Conservation (phyloP, 2,888 invertebrate genomes). For the Petrolisthes manimaculis region DNA sequence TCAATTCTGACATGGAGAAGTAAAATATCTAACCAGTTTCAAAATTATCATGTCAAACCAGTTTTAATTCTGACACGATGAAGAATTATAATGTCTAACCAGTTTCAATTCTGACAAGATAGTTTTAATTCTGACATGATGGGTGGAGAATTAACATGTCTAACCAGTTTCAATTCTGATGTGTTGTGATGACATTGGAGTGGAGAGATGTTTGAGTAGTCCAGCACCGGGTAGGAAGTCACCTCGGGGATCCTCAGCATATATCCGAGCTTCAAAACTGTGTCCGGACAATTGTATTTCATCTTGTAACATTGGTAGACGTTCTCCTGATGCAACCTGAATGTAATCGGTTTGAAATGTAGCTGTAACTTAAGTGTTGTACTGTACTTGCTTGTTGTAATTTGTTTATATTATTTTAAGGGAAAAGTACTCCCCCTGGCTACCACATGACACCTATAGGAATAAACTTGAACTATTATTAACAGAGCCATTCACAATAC, state of each 20-base stretch:
- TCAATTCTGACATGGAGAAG: conserved; percentile 43
- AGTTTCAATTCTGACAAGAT: conserved; percentile 44
- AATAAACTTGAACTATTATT: too few relatives aligned
- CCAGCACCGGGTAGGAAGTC: conserved; percentile 97
- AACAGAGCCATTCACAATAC: too few relatives aligned
- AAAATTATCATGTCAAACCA: neutral
- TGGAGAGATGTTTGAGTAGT: conserved; percentile 79
- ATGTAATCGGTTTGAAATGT: neutral
- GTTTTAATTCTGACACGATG: neutral
- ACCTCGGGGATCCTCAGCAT: conserved; percentile 83
- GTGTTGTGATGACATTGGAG: conserved; percentile 73
- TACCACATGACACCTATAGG: too few relatives aligned
- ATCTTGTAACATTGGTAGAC: conserved; percentile 83
- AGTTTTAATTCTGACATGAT: neutral
- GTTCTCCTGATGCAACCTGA: conserved; percentile 87
- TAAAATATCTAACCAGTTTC: neutral
- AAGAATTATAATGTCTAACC: neutral
- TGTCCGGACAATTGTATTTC: conserved; percentile 81
- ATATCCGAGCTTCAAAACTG: conserved; percentile 95
- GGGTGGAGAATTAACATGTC: neutral
- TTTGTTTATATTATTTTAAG: too few relatives aligned
- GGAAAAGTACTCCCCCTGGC: too few relatives aligned
- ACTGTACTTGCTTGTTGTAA: too few relatives aligned
- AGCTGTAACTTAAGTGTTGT: too few relatives aligned
- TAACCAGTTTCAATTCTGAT: conserved; percentile 60